These are phyloP conservation scores for Chaenodraco wilsoni DNA, from an alignment of 2,797 vertebrate genomes.

Conservation along the genomic window DNA sequence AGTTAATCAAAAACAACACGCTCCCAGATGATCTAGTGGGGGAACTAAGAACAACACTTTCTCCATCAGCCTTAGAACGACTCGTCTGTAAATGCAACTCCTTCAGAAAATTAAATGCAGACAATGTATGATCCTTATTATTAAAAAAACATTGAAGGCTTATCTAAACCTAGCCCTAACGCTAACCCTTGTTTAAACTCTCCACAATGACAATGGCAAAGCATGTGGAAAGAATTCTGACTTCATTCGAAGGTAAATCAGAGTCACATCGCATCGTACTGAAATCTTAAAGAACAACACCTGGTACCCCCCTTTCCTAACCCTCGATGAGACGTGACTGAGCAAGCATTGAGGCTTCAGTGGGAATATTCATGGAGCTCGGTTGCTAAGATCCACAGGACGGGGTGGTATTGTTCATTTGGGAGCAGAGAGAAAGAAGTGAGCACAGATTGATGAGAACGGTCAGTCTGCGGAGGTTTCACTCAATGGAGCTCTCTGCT, in stretches of 20 bases:
- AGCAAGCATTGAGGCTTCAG: slow-evolving; percentile 43
- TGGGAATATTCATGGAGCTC: slow-evolving; percentile 54
- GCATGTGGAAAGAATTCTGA: background rate
- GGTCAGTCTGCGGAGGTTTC: slow-evolving; percentile 64
- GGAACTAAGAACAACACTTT: background rate
- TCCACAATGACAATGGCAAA: background rate
- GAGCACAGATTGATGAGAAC: slow-evolving; percentile 79
- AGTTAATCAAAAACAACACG: no score
- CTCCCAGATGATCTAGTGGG: no score
- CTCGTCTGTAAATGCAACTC: background rate
- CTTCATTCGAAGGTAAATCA: slow-evolving; percentile 12
- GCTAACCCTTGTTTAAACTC: background rate
- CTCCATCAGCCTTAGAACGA: background rate
- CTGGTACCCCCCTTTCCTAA: slow-evolving; percentile 11
- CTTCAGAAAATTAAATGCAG: background rate
- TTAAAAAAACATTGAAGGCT: background rate
- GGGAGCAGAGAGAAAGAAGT: slow-evolving; percentile 60
- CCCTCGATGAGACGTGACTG: slow-evolving; percentile 20
- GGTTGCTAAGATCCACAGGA: slow-evolving; percentile 81
- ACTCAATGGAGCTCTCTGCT: slow-evolving; percentile 70
- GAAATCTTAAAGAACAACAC: background rate
- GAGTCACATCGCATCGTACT: background rate
- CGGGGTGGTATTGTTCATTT: slow-evolving; percentile 67
- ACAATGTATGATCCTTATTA: background rate
- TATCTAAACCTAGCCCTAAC: no score